phyloP scores from a whole-genome alignment of 2,888 invertebrate species.

The Stenurella melanura region DNA sequence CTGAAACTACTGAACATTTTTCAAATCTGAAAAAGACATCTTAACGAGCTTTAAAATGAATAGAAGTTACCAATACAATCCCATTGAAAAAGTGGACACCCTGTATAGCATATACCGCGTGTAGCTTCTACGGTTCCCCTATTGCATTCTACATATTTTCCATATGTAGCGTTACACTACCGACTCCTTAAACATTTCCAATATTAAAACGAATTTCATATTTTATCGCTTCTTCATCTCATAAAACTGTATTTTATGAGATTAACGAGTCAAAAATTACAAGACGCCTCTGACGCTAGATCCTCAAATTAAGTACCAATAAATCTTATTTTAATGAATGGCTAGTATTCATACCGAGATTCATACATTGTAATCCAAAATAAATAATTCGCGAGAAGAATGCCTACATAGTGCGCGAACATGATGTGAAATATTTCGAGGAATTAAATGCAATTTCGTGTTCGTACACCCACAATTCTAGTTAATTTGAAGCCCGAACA shows the following conservation, averaged over 20 bases:
- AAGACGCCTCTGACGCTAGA: background rate
- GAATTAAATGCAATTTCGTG: slow-evolving; percentile 44
- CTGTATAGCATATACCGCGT: too few species aligned
- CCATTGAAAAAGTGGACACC: too few species aligned
- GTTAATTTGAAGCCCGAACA: slow-evolving; percentile 41
- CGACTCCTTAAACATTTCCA: too few species aligned
- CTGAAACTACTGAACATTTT: too few species aligned
- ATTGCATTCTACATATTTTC: too few species aligned
- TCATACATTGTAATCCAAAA: slow-evolving; percentile 19
- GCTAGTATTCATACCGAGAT: slow-evolving; percentile 5
- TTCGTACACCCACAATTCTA: slow-evolving; percentile 44
- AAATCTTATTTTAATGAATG: slow-evolving; percentile 6
- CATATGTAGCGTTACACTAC: too few species aligned
- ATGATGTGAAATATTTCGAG: slow-evolving; percentile 41
- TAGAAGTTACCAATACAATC: too few species aligned
- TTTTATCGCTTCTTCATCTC: background rate
- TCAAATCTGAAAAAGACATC: too few species aligned
- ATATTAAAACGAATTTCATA: too few species aligned
- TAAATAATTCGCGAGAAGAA: slow-evolving; percentile 16
- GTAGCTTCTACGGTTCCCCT: too few species aligned
- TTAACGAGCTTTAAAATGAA: too few species aligned
- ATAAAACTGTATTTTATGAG: background rate
- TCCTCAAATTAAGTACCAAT: slow-evolving; percentile 6
- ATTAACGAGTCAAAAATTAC: background rate
- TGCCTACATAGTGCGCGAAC: slow-evolving; percentile 25